phyloP scores from a whole-genome alignment of 1,140 invertebrate genomes.

The Ericerus pela region DNA sequence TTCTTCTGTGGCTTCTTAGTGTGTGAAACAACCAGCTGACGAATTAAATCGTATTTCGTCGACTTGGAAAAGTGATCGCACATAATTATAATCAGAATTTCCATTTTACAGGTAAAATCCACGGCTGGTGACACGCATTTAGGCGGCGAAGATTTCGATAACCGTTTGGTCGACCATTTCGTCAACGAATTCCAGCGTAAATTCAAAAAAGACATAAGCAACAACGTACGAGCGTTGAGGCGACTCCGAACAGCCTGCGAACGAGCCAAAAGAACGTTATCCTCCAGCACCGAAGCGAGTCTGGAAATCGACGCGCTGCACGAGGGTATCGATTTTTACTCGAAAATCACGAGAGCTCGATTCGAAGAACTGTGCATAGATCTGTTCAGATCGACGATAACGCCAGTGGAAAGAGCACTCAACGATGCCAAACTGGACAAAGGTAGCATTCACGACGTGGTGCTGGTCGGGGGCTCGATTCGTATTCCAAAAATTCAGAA shows the following conservation, averaged over 20 bases:
- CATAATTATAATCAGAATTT: too few species aligned
- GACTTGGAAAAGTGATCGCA: too few species aligned
- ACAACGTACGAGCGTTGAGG: conserved; percentile 36
- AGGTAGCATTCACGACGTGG: conserved; percentile 52
- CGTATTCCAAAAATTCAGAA: conserved; percentile 50
- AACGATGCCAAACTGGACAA: conserved; percentile 60
- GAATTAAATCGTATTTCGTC: too few species aligned
- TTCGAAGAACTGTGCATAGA: conserved; percentile 47
- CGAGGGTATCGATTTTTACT: conserved; percentile 43
- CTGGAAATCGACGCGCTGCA: conserved; percentile 40
- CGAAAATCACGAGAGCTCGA: conserved; percentile 40
- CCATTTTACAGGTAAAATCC: conserved; percentile 11
- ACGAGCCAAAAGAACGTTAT: conserved; percentile 40
- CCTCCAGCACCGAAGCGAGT: conserved; percentile 39
- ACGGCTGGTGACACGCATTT: conserved; percentile 15
- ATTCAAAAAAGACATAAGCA: conserved; percentile 34
- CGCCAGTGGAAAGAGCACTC: conserved; percentile 49
- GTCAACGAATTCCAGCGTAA: conserved; percentile 40
- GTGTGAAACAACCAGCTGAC: too few species aligned
- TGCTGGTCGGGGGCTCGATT: conserved; percentile 66
- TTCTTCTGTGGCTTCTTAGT: too few species aligned
- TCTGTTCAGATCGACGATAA: conserved; percentile 40
- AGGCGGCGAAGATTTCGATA: conserved; percentile 68
- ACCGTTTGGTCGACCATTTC: conserved; percentile 56
- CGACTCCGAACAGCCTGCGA: conserved; percentile 49